Evolutionary conservation across 2,888 invertebrate species (phyloP).

Genomic region (Horisme vitalbata): DNA sequence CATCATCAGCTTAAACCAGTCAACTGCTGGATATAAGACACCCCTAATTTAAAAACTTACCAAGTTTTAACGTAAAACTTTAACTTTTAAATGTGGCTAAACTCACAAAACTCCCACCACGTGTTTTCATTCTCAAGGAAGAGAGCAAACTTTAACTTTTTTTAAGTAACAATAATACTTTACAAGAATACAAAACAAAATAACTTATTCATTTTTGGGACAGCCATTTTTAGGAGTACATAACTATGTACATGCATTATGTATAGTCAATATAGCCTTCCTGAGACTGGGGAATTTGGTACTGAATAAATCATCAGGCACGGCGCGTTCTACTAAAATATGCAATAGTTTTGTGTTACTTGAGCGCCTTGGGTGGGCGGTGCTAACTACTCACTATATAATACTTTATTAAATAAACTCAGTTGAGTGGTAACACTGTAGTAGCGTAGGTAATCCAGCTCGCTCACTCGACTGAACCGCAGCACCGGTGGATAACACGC

Average conservation of each 20-base stretch:
- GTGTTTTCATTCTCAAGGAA: neutral
- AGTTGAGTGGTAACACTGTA: conserved; percentile 40
- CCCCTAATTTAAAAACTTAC: no score
- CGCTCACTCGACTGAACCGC: no score
- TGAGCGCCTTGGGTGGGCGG: conserved; percentile 66
- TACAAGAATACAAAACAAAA: conserved; percentile 17
- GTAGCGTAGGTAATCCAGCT: neutral
- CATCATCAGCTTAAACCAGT: no score
- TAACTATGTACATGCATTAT: conserved; percentile 63
- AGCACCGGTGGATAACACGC: no score
- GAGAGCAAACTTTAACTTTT: neutral
- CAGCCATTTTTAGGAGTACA: conserved; percentile 31
- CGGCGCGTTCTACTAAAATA: conserved; percentile 75
- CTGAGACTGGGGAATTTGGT: conserved; percentile 68
- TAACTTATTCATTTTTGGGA: conserved; percentile 19
- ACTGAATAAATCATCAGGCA: conserved; percentile 75
- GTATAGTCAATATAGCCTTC: conserved; percentile 67
- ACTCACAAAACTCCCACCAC: no score
- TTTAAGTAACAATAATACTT: conserved; percentile 7
- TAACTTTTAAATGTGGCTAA: no score
- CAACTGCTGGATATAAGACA: no score
- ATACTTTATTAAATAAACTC: conserved; percentile 78
- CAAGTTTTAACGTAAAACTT: no score
- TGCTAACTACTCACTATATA: conserved; percentile 66
- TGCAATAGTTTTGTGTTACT: conserved; percentile 79